A percentile compares a stretch with the other conserved stretches of the same genome.
These are phyloP conservation scores for Phainopepla nitens DNA, from an alignment of 2,113 vertebrate species.

Conservation along the genomic window DNA sequence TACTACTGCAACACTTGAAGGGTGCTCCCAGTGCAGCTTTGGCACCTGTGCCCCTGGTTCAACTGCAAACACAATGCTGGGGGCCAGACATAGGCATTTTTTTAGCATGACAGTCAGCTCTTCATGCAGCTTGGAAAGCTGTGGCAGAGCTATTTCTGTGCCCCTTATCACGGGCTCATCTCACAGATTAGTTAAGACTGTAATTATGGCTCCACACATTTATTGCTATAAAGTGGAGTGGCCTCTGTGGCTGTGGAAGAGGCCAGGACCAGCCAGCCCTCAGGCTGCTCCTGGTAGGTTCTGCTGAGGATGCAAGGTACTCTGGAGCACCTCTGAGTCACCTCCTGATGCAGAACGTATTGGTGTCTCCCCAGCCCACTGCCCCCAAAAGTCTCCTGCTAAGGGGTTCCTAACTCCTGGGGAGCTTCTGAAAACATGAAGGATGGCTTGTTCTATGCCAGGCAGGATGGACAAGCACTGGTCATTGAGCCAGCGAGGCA, in stretches of 20 bases:
- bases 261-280: rapidly evolving
- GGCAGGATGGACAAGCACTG: background rate
- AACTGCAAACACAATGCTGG: background rate
- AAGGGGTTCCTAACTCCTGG: background rate
- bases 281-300: background rate
- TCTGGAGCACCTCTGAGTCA: background rate
- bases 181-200: background rate
- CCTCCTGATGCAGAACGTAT: background rate
- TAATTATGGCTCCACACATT: background rate
- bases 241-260: background rate
- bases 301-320: background rate
- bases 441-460: rapidly evolving
- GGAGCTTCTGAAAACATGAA: background rate
- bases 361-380: background rate
- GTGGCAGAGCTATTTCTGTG: background rate
- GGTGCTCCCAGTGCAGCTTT: background rate
- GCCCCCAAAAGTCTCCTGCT: background rate
- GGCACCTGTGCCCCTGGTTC: background rate
- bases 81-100: rapidly evolving
- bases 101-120: background rate
- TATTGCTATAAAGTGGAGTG: background rate
- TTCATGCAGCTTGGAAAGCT: background rate
- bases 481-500: background rate
- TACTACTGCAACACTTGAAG: rapidly evolving
- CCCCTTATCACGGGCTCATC: background rate